Evolutionary conservation across 2,888 invertebrate genomes (phyloP).

Genomic region (Oegoconia quadripuncta): DNA sequence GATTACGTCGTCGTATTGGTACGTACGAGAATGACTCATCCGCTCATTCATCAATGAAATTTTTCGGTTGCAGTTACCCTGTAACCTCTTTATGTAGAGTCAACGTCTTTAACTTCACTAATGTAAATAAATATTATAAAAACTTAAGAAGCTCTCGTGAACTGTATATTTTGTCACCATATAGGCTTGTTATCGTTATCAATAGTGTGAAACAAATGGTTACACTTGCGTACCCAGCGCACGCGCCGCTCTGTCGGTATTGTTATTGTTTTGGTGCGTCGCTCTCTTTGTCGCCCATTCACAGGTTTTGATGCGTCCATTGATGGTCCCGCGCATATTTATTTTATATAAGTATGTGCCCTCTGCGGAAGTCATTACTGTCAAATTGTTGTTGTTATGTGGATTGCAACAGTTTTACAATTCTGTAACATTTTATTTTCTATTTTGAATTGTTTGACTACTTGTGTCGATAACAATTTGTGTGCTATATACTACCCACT

Average conservation of each 20-base stretch:
- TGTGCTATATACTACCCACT: too few species aligned
- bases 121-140: too few species aligned
- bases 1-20: neutral
- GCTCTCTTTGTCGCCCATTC: slow-evolving; percentile 49
- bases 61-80: neutral
- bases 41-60: slow-evolving; percentile 13
- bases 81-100: neutral
- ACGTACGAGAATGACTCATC: slow-evolving; percentile 11
- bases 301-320: slow-evolving; percentile 42
- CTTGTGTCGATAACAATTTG: too few species aligned
- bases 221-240: slow-evolving; percentile 54
- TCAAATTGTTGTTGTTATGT: slow-evolving; percentile 21
- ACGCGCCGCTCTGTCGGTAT: slow-evolving; percentile 46
- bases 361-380: slow-evolving; percentile 45
- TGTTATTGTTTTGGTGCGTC: slow-evolving; percentile 63
- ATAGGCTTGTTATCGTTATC: slow-evolving; percentile 4
- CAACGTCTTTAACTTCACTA: neutral
- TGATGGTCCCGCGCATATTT: slow-evolving; percentile 38
- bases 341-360: too few species aligned
- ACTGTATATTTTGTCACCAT: neutral
- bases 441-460: neutral
- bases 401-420: too few species aligned
- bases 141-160: too few species aligned
- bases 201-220: slow-evolving; percentile 44
- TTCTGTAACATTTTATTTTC: too few species aligned